These are phyloP conservation scores for Ancistrus triradiatus DNA, from an alignment of 2,113 vertebrate genomes.

Conservation along the genomic window DNA sequence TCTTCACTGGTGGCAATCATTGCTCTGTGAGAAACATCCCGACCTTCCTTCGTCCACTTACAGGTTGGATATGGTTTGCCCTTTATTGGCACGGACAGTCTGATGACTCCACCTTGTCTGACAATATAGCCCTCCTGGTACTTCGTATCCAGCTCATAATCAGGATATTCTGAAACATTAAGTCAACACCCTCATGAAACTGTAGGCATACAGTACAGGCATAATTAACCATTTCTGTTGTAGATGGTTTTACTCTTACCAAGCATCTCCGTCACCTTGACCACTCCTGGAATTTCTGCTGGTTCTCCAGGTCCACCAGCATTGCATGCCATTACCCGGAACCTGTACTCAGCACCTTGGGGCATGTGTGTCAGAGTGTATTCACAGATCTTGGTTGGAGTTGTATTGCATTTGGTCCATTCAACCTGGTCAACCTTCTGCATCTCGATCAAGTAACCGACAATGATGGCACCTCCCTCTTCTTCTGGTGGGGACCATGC, in stretches of 20 bases:
- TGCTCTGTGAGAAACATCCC: constrained; percentile 86
- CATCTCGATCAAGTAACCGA: constrained; percentile 96
- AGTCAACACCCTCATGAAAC: too few relatives aligned
- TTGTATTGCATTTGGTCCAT: constrained; percentile 98
- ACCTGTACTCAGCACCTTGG: constrained; percentile 95
- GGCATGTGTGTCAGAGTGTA: constrained; percentile 96
- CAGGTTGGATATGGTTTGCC: constrained; percentile 92
- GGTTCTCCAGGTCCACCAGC: constrained; percentile 91
- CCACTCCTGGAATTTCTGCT: constrained; percentile 90
- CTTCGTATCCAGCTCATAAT: constrained; percentile 85
- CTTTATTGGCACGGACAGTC: constrained; percentile 89
- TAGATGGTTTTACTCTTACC: constrained; percentile 76
- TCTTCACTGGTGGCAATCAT: constrained; percentile 94
- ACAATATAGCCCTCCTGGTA: constrained; percentile 92
- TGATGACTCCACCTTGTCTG: constrained; percentile 91
- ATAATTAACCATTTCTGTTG: too few relatives aligned
- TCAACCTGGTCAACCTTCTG: constrained; percentile 96
- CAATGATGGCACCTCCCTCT: constrained; percentile 89
- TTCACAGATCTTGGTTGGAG: constrained; percentile 93
- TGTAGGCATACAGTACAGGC: too few relatives aligned
- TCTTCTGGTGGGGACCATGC: constrained; percentile 94
- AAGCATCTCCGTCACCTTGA: constrained; percentile 98
- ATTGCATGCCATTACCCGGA: constrained; percentile 90
- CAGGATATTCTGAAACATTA: constrained; percentile 87
- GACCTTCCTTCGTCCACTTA: constrained; percentile 99